phyloP scores from a whole-genome alignment of 1,140 invertebrate genomes.

The Belonocnema kinseyi region DNA sequence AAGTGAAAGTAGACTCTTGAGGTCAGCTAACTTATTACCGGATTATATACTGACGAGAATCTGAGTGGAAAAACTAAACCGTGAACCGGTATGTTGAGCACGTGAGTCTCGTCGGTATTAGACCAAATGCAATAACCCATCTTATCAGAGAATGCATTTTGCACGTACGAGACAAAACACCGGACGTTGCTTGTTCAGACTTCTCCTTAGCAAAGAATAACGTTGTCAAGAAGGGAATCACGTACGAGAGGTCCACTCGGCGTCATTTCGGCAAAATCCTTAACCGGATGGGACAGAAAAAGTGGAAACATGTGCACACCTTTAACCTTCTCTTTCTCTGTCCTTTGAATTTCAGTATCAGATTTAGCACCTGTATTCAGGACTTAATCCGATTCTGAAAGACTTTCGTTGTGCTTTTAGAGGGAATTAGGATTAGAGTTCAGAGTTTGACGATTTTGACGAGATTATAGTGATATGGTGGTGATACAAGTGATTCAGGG shows the following conservation, averaged over 20 bases:
- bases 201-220: background rate
- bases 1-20: slow-evolving; percentile 6
- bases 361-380: background rate
- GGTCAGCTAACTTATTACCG: slow-evolving; percentile 13
- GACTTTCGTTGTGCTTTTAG: background rate
- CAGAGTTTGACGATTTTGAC: background rate
- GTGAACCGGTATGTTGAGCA: slow-evolving; percentile 13
- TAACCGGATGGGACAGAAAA: background rate
- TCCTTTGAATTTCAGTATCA: no score
- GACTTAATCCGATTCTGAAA: slow-evolving; percentile 7
- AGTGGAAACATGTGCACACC: background rate
- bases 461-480: background rate
- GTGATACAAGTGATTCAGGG: no score
- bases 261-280: slow-evolving; percentile 26
- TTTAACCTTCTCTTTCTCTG: background rate
- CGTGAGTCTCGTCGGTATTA: background rate
- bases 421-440: background rate
- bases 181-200: slow-evolving; percentile 22
- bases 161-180: slow-evolving; percentile 20
- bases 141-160: slow-evolving; percentile 29
- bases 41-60: background rate
- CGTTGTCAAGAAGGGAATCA: slow-evolving; percentile 24
- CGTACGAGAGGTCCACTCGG: slow-evolving; percentile 6
- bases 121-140: background rate
- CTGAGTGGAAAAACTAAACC: background rate